phyloP scores from a whole-genome alignment of 2,113 vertebrate genomes.

The Ceuthmochares aereus region DNA sequence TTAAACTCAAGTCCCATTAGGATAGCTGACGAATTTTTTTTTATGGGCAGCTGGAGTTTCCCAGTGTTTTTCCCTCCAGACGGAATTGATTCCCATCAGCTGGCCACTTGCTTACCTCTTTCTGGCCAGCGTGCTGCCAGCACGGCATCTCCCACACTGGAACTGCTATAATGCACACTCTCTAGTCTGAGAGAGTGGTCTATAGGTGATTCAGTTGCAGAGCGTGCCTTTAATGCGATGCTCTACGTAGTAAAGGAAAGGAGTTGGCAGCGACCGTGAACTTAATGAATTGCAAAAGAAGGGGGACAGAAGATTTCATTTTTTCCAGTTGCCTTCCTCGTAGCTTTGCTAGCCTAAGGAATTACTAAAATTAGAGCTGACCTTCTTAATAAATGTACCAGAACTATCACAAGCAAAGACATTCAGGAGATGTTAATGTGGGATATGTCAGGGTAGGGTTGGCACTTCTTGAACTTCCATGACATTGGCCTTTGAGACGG shows the following conservation, averaged over 20 bases:
- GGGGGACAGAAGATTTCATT: slow-evolving; percentile 29
- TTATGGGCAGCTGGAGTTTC: slow-evolving; percentile 9
- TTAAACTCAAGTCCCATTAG: slow-evolving; percentile 7
- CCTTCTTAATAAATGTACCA: slow-evolving; percentile 66
- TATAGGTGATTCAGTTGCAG: background rate
- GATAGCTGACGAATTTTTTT: background rate
- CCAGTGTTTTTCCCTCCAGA: background rate
- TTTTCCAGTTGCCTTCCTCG: slow-evolving; percentile 66
- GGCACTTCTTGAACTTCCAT: background rate
- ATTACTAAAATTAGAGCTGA: slow-evolving; percentile 65
- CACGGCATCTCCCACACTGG: background rate
- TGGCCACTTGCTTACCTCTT: background rate
- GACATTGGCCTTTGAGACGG: background rate
- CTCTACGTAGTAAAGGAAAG: background rate
- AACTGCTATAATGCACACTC: rapidly evolving
- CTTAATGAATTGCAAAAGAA: slow-evolving; percentile 52
- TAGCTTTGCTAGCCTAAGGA: slow-evolving; percentile 68
- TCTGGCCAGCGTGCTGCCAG: background rate
- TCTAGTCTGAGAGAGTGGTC: background rate
- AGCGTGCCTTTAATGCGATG: background rate
- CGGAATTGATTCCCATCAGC: background rate
- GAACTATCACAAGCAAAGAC: slow-evolving; percentile 35
- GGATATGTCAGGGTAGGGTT: background rate
- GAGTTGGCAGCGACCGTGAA: background rate
- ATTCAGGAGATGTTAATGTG: slow-evolving; percentile 13